Evolutionary conservation across 2,888 invertebrate genomes (phyloP), one percentile per base, ranked within the genome.

Genomic region (Calameuta filiformis): DNA sequence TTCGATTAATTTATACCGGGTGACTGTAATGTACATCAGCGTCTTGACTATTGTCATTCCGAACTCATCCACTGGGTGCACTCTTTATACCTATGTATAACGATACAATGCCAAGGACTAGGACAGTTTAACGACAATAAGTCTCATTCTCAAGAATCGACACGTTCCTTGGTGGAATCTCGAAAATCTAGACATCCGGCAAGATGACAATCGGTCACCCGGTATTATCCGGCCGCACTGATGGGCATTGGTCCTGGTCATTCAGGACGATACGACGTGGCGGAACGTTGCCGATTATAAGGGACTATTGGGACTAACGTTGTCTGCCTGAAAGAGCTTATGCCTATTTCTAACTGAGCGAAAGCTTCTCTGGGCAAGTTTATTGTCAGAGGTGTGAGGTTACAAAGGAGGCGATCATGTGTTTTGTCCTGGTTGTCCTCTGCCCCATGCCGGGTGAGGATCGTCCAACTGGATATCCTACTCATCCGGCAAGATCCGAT

Each of bases 381-480:
- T 87, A 23, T 90, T 89, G 88, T 89, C 78, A 82, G 79, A 91
- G 90, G 91, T 91, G 90, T 89, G 90, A 91, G 87, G 84, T 88
- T 90, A 90, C 90, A 91, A 90, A 88, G 81, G 84, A 85, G 82
- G 83, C 86, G 89, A 88, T 89, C 89, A 85, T 86, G 83, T 85
- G 86, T 90, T 89, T 88, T 88, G 85, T 88, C 82, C 81, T 75
- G 78, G 31, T 34, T 31, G 71, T 71, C 78, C 79, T 81, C 83
- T 83, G 83, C 86, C 83, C 86, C 87, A 85, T 82, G 84, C 80
- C 79, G 87, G 75, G 82, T 74, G 34, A 83, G 83, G 84, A 87
- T 85, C 83, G 79, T 82, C 79, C 80, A 80, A 83, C 85, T 85
- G 85, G 83, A 79, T 86, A 85, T 87, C 85, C 86, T 84, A 82